phyloP scores from a whole-genome alignment of 2,113 vertebrate species.

The Podocnemis expansa region DNA sequence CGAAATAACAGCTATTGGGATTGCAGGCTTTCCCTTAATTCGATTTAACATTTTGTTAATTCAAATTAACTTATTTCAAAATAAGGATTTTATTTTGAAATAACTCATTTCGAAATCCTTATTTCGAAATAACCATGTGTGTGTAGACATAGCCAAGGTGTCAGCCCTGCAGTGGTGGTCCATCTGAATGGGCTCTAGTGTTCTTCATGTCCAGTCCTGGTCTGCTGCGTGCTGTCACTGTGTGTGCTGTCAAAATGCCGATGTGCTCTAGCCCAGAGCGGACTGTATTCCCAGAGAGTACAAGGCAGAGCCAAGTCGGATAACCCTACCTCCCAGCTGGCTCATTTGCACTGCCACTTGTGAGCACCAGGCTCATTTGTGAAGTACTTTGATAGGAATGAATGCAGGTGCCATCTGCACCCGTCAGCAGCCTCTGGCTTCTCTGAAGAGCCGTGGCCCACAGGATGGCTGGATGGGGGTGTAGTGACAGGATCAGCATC shows the following conservation, averaged over 20 bases:
- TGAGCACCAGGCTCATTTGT: background rate
- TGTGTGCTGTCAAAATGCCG: background rate
- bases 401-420: too few relatives aligned
- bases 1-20: too few relatives aligned
- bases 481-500: background rate
- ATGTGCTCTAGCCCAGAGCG: background rate
- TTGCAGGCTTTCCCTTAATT: too few relatives aligned
- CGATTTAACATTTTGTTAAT: too few relatives aligned
- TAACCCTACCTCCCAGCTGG: too few relatives aligned
- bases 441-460: background rate
- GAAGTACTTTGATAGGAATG: background rate
- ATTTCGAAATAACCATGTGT: too few relatives aligned
- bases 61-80: too few relatives aligned
- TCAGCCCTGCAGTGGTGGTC: background rate
- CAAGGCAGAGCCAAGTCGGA: too few relatives aligned
- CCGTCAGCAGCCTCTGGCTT: background rate
- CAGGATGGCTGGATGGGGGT: background rate
- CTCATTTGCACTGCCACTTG: too few relatives aligned
- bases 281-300: background rate
- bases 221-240: background rate
- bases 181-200: background rate
- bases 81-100: too few relatives aligned
- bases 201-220: background rate
- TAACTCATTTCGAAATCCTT: too few relatives aligned
- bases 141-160: too few relatives aligned